These are phyloP conservation scores for Himalopsyche kuldschensis DNA, from an alignment of 2,888 invertebrate genomes.

Conservation along the genomic window DNA sequence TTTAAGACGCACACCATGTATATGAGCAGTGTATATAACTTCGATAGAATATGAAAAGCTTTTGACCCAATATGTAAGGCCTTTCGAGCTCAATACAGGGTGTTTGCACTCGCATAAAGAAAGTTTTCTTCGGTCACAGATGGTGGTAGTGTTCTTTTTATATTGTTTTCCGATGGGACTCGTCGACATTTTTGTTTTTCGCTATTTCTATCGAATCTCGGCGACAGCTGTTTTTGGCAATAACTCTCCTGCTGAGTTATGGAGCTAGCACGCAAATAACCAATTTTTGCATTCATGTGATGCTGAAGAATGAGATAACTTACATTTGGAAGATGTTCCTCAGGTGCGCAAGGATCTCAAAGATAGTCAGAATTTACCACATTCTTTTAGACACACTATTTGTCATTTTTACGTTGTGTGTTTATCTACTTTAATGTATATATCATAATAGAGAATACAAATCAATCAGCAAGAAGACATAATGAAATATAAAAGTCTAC, in stretches of 20 bases:
- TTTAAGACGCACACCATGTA: background rate
- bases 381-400: too few relatives aligned
- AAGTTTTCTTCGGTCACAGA: background rate
- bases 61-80: background rate
- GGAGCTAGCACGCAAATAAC: background rate
- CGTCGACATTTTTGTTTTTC: background rate
- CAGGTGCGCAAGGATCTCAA: too few relatives aligned
- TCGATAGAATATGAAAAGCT: background rate
- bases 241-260: background rate
- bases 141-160: slow-evolving; percentile 3
- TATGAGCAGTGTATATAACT: background rate
- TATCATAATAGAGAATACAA: too few relatives aligned
- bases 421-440: too few relatives aligned
- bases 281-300: background rate
- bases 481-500: too few relatives aligned
- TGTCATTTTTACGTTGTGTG: too few relatives aligned
- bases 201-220: background rate
- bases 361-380: too few relatives aligned
- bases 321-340: too few relatives aligned
- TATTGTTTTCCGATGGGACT: slow-evolving; percentile 7
- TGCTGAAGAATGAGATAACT: background rate
- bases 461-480: too few relatives aligned
- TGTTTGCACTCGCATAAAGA: background rate
- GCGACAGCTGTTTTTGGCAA: background rate
- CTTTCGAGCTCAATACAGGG: background rate